phyloP scores from a whole-genome alignment of 2,888 invertebrate genomes.

The Lasioglossum vierecki region DNA sequence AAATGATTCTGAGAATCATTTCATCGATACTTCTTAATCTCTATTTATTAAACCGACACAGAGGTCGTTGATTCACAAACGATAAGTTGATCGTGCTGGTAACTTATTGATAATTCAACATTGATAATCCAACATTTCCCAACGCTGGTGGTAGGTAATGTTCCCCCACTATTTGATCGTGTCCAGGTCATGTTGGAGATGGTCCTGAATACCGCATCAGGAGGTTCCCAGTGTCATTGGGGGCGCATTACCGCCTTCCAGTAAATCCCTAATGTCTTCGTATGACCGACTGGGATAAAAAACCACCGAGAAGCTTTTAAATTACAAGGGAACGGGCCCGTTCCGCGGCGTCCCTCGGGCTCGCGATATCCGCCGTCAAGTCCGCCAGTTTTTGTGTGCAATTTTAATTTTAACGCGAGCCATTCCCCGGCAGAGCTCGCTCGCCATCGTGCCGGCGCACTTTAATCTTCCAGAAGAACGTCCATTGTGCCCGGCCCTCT shows the following conservation, averaged over 20 bases:
- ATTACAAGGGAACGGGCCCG: constrained; percentile 62
- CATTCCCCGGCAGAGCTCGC: constrained; percentile 61
- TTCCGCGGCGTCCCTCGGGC: not conserved
- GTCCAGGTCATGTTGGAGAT: not conserved
- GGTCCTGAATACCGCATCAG: not conserved
- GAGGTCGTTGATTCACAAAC: too few species aligned
- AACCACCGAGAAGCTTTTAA: constrained; percentile 67
- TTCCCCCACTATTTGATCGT: too few species aligned
- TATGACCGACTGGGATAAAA: constrained; percentile 44
- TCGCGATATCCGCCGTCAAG: constrained; percentile 12
- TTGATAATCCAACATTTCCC: too few species aligned
- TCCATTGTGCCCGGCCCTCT: constrained; percentile 64
- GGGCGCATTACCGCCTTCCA: constrained; percentile 29
- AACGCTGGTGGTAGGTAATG: too few species aligned
- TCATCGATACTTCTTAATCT: too few species aligned
- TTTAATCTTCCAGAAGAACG: constrained; percentile 76
- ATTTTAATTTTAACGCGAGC: constrained; percentile 75
- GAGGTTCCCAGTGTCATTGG: not conserved
- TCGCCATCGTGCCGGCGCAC: constrained; percentile 65
- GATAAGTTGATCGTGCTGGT: too few species aligned
- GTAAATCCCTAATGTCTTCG: constrained; percentile 52
- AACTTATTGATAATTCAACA: too few species aligned
- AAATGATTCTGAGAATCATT: too few species aligned
- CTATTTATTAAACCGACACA: too few species aligned
- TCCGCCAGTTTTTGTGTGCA: constrained; percentile 65